These are phyloP conservation scores for Cryptosula pallasiana DNA, from an alignment of 2,888 invertebrate genomes.

Conservation along the genomic window DNA sequence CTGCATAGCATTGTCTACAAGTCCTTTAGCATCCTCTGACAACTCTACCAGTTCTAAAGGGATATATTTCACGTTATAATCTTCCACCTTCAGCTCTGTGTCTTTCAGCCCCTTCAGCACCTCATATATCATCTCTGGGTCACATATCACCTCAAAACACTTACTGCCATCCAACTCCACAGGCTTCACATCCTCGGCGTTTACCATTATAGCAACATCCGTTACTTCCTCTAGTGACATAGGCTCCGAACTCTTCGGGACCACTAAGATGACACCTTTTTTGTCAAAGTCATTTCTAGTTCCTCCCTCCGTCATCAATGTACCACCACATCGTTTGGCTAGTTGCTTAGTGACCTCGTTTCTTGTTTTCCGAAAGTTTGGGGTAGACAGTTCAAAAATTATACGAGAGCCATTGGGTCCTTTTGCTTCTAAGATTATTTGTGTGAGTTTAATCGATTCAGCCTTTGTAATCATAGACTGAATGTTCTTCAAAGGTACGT, in stretches of 20 bases:
- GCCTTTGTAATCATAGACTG: neutral
- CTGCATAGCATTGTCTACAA: neutral
- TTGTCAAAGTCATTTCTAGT: neutral
- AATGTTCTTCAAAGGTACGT: neutral
- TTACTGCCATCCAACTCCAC: neutral
- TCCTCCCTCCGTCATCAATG: neutral
- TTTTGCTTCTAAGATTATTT: neutral
- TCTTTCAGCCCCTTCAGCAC: neutral
- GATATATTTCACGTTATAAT: neutral
- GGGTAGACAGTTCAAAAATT: neutral
- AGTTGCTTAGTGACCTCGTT: neutral
- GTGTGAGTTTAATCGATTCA: neutral
- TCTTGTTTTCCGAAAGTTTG: neutral
- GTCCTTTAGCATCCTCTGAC: neutral
- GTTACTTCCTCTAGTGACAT: neutral
- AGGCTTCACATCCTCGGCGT: constrained; percentile 1
- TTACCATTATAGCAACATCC: constrained; percentile 6
- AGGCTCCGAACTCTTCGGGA: neutral
- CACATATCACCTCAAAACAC: neutral
- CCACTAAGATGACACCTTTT: neutral
- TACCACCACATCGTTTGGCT: neutral
- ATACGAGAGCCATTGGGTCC: neutral
- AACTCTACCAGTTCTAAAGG: neutral
- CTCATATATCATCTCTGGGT: neutral
- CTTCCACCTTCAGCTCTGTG: neutral